Percentiles rank a stretch among this genome's conserved stretches.
phyloP scores from a whole-genome alignment of 2,797 vertebrate genomes.

The Vireo griseus region DNA sequence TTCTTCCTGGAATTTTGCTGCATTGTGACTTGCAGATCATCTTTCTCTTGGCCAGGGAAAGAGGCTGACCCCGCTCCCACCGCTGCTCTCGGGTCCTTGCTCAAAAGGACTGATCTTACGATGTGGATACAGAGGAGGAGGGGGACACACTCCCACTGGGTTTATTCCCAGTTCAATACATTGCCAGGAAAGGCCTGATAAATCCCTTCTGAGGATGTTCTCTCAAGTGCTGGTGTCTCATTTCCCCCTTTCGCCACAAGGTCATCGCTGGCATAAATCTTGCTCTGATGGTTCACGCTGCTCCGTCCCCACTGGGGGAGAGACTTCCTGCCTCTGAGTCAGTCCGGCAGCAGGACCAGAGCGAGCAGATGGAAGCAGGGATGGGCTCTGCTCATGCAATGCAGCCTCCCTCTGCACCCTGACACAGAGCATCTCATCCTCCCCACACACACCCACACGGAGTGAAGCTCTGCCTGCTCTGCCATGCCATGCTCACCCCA shows the following conservation, averaged over 20 bases:
- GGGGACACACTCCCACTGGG: neutral
- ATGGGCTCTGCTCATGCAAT: fast-evolving
- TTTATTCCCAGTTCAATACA: neutral
- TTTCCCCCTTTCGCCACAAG: neutral
- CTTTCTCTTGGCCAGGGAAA: neutral
- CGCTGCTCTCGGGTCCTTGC: neutral
- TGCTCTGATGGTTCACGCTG: neutral
- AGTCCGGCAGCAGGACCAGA: neutral
- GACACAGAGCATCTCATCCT: fast-evolving
- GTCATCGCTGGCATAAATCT: neutral
- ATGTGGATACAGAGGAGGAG: neutral
- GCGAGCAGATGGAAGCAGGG: neutral
- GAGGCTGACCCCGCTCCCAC: neutral
- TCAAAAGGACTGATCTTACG: neutral
- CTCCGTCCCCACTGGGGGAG: neutral
- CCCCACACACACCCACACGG: fast-evolving
- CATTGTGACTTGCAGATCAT: neutral
- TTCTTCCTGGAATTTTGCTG: neutral
- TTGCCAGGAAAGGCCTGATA: neutral
- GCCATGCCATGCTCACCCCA: fast-evolving
- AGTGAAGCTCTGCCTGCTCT: neutral
- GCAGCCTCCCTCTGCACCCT: neutral
- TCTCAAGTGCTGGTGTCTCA: neutral
- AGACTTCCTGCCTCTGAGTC: slow-evolving; percentile 22
- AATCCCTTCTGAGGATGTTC: neutral